Evolutionary conservation across 2,888 invertebrate genomes (phyloP).

Genomic region (Heliconius hortense): DNA sequence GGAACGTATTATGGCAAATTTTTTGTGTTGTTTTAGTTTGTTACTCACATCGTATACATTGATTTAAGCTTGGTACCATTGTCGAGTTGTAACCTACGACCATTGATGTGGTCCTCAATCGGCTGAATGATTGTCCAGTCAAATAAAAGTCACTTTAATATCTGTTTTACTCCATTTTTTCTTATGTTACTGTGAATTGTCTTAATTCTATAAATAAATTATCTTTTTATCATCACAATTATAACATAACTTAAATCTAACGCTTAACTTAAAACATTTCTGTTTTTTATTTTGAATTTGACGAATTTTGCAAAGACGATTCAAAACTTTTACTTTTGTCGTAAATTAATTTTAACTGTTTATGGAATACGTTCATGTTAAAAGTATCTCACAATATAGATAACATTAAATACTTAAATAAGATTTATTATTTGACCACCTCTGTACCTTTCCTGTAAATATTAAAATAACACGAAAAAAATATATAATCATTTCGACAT

Average conservation of each 20-base stretch:
- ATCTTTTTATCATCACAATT: constrained; percentile 13
- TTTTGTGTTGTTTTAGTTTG: constrained; percentile 29
- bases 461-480: too few species aligned
- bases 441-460: too few species aligned
- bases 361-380: too few species aligned
- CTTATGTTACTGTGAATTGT: background rate
- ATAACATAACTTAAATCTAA: constrained; percentile 9
- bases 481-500: background rate
- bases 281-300: background rate
- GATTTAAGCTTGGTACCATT: background rate
- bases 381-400: too few species aligned
- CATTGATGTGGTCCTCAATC: too few species aligned
- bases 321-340: background rate
- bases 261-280: background rate
- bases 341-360: too few species aligned
- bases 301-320: background rate
- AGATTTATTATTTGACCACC: too few species aligned
- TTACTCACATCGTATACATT: background rate
- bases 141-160: background rate
- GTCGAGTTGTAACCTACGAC: too few species aligned
- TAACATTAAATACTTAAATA: too few species aligned
- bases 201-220: constrained; percentile 23
- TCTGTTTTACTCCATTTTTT: background rate
- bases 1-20: constrained; percentile 35
- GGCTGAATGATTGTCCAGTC: background rate